phyloP scores from a whole-genome alignment of 2,797 vertebrate genomes.

The Myripristis jacobus region DNA sequence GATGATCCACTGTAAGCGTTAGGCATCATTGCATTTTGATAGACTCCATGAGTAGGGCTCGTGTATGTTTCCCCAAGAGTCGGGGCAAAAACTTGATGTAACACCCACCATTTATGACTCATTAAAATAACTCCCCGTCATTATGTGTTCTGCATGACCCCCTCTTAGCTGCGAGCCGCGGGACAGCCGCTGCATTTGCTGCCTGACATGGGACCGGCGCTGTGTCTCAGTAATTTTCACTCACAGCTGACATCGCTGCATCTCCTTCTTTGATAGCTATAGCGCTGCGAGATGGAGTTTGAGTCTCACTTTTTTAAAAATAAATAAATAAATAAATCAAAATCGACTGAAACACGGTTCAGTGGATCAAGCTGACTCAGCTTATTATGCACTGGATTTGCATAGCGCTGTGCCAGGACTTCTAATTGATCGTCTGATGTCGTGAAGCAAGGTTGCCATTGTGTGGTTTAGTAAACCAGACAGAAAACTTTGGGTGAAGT shows the following conservation, averaged over 20 bases:
- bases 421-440: neutral
- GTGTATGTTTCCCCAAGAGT: conserved; percentile 31
- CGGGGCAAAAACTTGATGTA: conserved; percentile 21
- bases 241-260: neutral
- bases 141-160: conserved; percentile 5
- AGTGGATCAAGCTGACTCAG: conserved; percentile 11
- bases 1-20: conserved; percentile 48
- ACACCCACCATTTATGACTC: conserved; percentile 9
- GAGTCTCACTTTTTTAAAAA: conserved; percentile 24
- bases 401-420: neutral
- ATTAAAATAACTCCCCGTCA: conserved; percentile 47
- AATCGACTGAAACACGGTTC: conserved; percentile 3
- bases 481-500: neutral
- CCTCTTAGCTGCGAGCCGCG: conserved; percentile 9
- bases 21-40: conserved; percentile 45
- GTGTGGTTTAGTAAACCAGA: neutral
- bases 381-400: conserved; percentile 6
- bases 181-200: conserved; percentile 3
- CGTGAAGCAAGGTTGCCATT: neutral
- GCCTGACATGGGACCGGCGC: conserved; percentile 22
- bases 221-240: conserved; percentile 34
- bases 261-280: conserved; percentile 17
- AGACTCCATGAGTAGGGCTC: conserved; percentile 1
- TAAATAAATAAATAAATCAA: neutral
- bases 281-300: conserved; percentile 34